Evolutionary conservation across 2,113 vertebrate genomes (phyloP), one percentile per base, ranked within the genome.

Genomic region (Hucho hucho): DNA sequence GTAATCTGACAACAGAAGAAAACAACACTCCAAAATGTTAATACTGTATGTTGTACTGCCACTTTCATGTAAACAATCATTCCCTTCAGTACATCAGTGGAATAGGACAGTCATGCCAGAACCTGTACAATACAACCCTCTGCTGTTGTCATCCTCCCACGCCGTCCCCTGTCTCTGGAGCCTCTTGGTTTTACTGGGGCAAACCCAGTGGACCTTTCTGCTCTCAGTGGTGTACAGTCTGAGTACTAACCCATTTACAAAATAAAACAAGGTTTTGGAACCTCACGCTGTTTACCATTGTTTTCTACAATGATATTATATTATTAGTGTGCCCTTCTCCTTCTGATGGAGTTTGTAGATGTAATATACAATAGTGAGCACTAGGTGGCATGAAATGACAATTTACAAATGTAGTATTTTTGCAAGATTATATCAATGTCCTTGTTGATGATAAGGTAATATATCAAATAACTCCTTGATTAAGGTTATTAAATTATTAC

Each of bases 201-300:
- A 88, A 94, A 91, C 94, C 94, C 94, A 89, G 46, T 89, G 87
- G 90, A 93, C 73, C 92, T 94, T 89, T 92, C 92, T 94, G 93
- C 93, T 93, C 93, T 94, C 93, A 93, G 92, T 90, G 93, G 93
- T 97, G 95, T 97, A 96, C 95, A 96, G 95, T 96, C 95, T 95
- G 9, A 43, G 37, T 94, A 95, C 92, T 95, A 95, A 97, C 95
- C 93, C 93, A 94, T 94, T 90, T 89, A 81, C 83, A 81, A 83
- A 91, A 88, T 86, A 90, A 89, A 85, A 85, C 82, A 82, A 71
- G 79, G 84, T 87, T 92, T 89, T 78, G 90, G 25, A 95, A 93
- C 95, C 95, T 94, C 93, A 94, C 91, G 93, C 93, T 94, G 94
- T 92, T 91, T 95, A 81, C 75, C 63, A 68, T 80, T 87, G 24